Conservation (phyloP, 2,888 invertebrate genomes). For the Venustoraphidia nigricollis region DNA sequence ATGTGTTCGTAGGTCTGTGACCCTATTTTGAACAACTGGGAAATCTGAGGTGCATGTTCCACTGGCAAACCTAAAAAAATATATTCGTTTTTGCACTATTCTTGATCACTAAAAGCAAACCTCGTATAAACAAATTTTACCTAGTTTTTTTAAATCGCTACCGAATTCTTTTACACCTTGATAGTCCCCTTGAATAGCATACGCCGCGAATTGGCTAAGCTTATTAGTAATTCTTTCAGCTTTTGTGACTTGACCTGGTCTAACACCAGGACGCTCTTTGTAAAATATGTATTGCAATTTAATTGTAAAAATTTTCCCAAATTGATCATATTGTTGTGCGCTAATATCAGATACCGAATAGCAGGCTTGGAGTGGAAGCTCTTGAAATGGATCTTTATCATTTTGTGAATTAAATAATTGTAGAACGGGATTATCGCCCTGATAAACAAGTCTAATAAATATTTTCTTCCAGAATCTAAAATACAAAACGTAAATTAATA, state of each 20-base stretch:
- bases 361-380: conserved; percentile 83
- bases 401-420: conserved; percentile 69
- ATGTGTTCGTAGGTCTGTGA: conserved; percentile 78
- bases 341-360: conserved; percentile 90
- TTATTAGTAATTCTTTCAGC: conserved; percentile 84
- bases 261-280: conserved; percentile 91
- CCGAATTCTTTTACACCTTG: conserved; percentile 89
- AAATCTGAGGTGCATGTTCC: conserved; percentile 94
- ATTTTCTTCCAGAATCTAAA: conserved; percentile 92
- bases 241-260: conserved; percentile 88
- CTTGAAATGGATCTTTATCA: conserved; percentile 89
- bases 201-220: conserved; percentile 83
- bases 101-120: too few relatives aligned
- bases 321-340: conserved; percentile 97
- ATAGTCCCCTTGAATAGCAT: conserved; percentile 86
- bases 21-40: conserved; percentile 91
- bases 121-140: neutral
- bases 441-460: conserved; percentile 63
- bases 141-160: conserved; percentile 75
- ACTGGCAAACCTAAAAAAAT: conserved; percentile 60
- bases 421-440: conserved; percentile 70
- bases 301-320: conserved; percentile 96
- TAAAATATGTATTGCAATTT: conserved; percentile 95
- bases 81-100: neutral
- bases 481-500: conserved; percentile 3